Evolutionary conservation across 2,113 vertebrate genomes (phyloP), one percentile per base, ranked within the genome.

Genomic region (Blennius ocellaris): DNA sequence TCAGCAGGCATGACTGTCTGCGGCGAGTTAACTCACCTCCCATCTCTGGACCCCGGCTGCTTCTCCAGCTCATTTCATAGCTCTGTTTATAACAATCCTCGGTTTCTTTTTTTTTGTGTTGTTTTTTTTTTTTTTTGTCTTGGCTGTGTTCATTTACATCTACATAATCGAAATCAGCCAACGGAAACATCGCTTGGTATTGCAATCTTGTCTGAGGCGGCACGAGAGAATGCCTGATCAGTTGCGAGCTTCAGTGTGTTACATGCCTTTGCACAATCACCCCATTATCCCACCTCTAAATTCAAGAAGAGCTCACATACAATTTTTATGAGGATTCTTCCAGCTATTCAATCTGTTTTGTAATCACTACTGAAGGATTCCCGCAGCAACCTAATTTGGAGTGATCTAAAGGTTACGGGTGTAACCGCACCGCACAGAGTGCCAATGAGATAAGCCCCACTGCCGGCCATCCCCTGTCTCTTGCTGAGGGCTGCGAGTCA

Each of bases 391-490:
- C 79, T 85, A 80, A 90, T 89, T 84, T 79, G 69, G 71, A 85
- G 66, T 85, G 85, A 91, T 85, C 74, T 85, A 89, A 90, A 91
- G 86, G 87, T 91, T 88, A 87, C 78, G 80, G 78, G 82, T 85
- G 78, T 81, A 82, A 78, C 84, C 73, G 70, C 30, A 36, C 71
- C 84, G 78, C 81, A 71, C 57, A 78, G 74, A 77, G 86, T 85
- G 77, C 70, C 80, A 86, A 72, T 80, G 85, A 87, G 80, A 83
- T 84, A 69, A 83, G 76, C 48, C 73, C 66, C 51, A 70, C 48
- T 38, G 60, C 73, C 70, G 82, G 78, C 75, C 68, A 58, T 69
- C 70, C 36, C 36, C 70, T 70, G 73, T 68, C 75, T 78, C 83
- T 81, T 76, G 73, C 69, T 76, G 65, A 44, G 61, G 73, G 68